A percentile compares a stretch with the other conserved stretches of the same genome.
These are phyloP conservation scores for Oceanodroma tethys DNA, from an alignment of 2,113 vertebrate genomes.

Conservation along the genomic window DNA sequence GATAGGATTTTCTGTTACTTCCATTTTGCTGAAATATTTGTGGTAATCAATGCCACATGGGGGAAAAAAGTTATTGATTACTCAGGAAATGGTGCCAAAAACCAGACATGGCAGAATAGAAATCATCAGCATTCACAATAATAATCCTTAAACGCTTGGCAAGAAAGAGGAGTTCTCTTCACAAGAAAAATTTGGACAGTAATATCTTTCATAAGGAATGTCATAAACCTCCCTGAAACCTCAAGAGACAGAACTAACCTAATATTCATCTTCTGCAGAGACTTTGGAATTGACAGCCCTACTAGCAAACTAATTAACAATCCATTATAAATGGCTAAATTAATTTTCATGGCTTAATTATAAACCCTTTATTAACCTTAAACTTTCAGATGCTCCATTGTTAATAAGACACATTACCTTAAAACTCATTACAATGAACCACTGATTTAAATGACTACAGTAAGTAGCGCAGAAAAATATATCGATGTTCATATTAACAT, in stretches of 20 bases:
- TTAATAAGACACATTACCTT: neutral
- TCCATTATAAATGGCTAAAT: neutral
- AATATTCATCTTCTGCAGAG: constrained; percentile 19
- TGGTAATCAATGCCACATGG: neutral
- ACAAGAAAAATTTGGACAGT: neutral
- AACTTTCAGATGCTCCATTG: neutral
- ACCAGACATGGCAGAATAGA: neutral
- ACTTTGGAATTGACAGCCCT: constrained; percentile 13
- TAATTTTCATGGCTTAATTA: constrained; percentile 34
- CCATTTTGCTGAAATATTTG: neutral
- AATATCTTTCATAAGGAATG: neutral
- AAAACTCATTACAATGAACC: neutral
- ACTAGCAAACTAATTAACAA: constrained; percentile 53
- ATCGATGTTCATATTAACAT: neutral
- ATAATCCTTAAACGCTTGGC: neutral
- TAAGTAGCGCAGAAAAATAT: neutral
- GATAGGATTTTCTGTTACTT: neutral
- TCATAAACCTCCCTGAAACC: neutral
- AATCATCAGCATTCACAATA: neutral
- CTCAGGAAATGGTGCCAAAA: neutral
- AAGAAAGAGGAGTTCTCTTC: neutral
- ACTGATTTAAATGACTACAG: neutral
- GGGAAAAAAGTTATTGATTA: neutral
- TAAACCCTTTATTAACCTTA: neutral
- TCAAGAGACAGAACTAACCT: neutral